These are phyloP conservation scores for Cebidichthys violaceus DNA, from an alignment of 2,113 vertebrate species.

Conservation along the genomic window DNA sequence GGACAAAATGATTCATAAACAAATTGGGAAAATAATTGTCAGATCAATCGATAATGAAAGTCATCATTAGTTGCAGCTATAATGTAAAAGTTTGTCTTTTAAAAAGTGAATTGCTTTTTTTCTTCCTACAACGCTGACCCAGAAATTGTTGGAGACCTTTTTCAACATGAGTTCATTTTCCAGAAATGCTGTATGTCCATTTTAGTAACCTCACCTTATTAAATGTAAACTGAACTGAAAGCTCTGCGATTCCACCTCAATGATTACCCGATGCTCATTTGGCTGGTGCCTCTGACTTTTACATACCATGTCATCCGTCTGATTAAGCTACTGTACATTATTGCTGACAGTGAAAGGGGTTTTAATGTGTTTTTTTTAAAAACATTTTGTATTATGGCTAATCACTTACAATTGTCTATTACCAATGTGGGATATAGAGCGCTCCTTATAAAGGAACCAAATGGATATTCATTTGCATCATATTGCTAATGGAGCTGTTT, in stretches of 20 bases:
- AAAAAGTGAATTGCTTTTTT: constrained; percentile 12
- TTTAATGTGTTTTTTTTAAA: constrained; percentile 38
- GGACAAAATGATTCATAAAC: not conserved
- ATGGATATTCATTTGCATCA: constrained; percentile 55
- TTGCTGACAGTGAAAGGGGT: constrained; percentile 73
- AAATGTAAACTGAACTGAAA: constrained; percentile 22
- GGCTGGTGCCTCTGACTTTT: constrained; percentile 14
- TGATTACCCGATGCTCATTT: constrained; percentile 34
- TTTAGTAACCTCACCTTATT: constrained; percentile 30
- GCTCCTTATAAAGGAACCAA: constrained; percentile 53
- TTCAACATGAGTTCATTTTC: constrained; percentile 20
- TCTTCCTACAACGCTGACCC: constrained; percentile 15
- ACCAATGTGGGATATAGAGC: constrained; percentile 44
- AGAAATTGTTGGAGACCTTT: constrained; percentile 17
- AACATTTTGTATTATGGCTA: constrained; percentile 66
- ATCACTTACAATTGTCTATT: constrained; percentile 51
- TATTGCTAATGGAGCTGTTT: constrained; percentile 74
- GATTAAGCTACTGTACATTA: constrained; percentile 77
- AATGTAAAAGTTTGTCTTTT: not conserved
- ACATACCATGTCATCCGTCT: constrained; percentile 32
- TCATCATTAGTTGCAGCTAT: not conserved
- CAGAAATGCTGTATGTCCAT: constrained; percentile 23
- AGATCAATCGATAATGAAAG: not conserved
- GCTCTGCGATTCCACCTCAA: constrained; percentile 27
- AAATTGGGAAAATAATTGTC: not conserved